These are phyloP conservation scores for Balearica regulorum DNA, from an alignment of 2,797 vertebrate genomes.

Conservation along the genomic window DNA sequence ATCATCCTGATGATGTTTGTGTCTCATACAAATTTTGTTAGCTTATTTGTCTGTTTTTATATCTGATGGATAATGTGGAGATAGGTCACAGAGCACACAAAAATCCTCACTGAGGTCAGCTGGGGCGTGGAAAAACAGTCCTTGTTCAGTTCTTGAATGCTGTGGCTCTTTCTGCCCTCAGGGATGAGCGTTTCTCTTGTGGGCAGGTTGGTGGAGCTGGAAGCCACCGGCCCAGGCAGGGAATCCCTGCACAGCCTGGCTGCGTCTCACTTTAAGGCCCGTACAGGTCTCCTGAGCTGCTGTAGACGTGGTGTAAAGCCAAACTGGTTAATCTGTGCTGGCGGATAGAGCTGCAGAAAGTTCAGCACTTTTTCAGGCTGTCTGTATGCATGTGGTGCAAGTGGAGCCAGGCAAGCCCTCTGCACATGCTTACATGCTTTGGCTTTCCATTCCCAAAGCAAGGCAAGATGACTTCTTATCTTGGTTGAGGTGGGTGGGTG, in stretches of 20 bases:
- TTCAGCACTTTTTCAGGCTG: neutral
- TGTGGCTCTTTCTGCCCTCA: neutral
- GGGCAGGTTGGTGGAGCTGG: neutral
- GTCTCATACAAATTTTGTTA: neutral
- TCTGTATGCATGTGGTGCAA: neutral
- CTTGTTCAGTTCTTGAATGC: neutral
- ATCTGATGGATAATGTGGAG: neutral
- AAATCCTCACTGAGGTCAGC: neutral
- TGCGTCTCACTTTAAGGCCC: neutral
- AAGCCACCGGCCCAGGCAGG: neutral
- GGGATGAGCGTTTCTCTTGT: fast-evolving
- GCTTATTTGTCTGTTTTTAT: neutral
- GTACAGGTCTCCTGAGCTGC: fast-evolving
- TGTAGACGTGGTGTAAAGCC: fast-evolving
- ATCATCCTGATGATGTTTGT: neutral
- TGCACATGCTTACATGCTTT: neutral
- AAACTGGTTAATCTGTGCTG: neutral
- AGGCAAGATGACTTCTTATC: neutral
- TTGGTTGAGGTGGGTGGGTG: neutral
- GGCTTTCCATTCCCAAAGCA: neutral
- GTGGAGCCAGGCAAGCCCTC: neutral
- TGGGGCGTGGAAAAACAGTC: neutral
- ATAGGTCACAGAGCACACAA: neutral
- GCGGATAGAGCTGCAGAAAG: neutral
- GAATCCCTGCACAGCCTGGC: neutral